A percentile compares a stretch with the other conserved stretches of the same genome.
Evolutionary conservation across 1,140 invertebrate genomes (phyloP).

Genomic region (Brachionus asplanchnoidis): DNA sequence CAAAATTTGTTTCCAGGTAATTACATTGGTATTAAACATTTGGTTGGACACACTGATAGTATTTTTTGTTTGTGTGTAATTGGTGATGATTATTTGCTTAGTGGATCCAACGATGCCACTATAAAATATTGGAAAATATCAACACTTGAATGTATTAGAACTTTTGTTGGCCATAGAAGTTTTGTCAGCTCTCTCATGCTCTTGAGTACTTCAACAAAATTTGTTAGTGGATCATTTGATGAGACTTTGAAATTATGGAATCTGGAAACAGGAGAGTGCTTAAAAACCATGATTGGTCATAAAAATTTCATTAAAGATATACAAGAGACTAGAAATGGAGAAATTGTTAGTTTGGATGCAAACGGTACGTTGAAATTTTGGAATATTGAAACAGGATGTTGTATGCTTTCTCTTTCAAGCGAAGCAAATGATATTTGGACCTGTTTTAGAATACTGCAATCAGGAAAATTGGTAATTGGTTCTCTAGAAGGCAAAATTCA

Average conservation of each 20-base stretch:
- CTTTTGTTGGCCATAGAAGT: neutral
- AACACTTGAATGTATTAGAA: neutral
- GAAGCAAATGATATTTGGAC: neutral
- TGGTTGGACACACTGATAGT: neutral
- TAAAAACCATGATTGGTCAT: neutral
- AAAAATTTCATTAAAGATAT: neutral
- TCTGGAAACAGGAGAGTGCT: neutral
- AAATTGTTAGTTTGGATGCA: neutral
- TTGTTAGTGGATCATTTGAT: neutral
- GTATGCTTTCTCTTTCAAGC: neutral
- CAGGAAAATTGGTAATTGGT: neutral
- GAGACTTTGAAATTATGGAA: neutral
- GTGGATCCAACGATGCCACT: neutral
- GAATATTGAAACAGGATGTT: neutral
- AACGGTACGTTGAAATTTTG: neutral
- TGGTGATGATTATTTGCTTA: neutral
- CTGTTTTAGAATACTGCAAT: neutral
- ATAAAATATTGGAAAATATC: neutral
- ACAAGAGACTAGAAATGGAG: neutral
- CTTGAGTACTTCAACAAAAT: neutral
- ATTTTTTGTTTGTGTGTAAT: neutral
- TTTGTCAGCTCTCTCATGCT: neutral
- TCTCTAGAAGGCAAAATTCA: neutral
- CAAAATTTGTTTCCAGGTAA: neutral
- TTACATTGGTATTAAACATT: neutral